phyloP scores from a whole-genome alignment of 37 sponge, comb jelly and placozoan species.

The Beroe ovata region DNA sequence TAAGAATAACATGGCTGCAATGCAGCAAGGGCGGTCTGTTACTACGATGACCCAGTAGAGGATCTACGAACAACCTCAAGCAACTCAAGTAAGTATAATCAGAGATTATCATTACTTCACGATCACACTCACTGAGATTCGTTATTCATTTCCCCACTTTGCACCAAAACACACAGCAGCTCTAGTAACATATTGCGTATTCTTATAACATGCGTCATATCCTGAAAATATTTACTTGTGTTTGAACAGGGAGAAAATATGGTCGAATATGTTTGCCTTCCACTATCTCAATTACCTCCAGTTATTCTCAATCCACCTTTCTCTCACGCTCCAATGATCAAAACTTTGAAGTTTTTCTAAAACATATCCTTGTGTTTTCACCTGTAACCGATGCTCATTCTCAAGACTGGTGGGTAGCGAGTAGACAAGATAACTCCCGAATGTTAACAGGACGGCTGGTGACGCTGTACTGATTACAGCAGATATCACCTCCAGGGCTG shows the following conservation, averaged over 20 bases:
- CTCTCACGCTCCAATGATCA: no score
- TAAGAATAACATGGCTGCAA: no score
- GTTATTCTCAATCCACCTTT: no score
- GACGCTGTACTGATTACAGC: slow-evolving; percentile 50
- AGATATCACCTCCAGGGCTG: slow-evolving; percentile 50
- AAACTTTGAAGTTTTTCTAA: no score
- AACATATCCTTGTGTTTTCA: background rate
- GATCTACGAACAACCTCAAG: no score
- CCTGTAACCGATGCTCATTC: slow-evolving; percentile 7
- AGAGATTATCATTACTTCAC: no score
- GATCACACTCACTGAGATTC: slow-evolving; percentile 2
- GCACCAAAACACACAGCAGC: slow-evolving; percentile 53
- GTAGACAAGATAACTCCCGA: slow-evolving; percentile 38
- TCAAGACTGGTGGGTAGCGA: slow-evolving; percentile 24
- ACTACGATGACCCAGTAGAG: no score
- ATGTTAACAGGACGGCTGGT: slow-evolving; percentile 18
- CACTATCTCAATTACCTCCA: no score
- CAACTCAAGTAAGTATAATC: no score
- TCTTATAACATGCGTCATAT: background rate
- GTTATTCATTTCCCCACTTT: slow-evolving; percentile 51
- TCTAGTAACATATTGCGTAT: slow-evolving; percentile 56
- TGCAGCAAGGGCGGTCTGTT: no score
- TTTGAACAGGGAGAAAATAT: no score
- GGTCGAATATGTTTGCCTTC: no score
- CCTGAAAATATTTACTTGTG: background rate